These are phyloP conservation scores for Galerucella pusilla DNA, from an alignment of 2,888 invertebrate species.

Conservation along the genomic window DNA sequence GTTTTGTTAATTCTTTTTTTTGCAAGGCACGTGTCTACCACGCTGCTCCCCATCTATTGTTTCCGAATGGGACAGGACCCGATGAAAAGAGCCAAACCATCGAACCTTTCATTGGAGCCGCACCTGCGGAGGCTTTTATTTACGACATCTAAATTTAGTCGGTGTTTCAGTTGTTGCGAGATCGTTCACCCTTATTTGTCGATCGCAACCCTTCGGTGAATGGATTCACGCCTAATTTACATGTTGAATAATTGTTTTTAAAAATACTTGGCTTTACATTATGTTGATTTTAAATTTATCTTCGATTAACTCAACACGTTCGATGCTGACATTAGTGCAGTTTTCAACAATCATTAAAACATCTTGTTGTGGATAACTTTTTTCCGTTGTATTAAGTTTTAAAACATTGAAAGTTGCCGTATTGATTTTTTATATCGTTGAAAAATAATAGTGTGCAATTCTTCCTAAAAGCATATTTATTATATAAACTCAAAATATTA, in stretches of 20 bases:
- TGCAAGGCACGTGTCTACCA: not conserved
- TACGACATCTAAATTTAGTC: conserved; percentile 55
- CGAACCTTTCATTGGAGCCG: conserved; percentile 52
- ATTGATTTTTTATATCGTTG: too few species aligned
- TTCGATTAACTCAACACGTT: not conserved
- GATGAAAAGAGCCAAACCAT: conserved; percentile 7
- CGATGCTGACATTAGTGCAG: not conserved
- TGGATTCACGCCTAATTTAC: conserved; percentile 23
- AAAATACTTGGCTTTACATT: not conserved
- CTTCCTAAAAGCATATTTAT: too few species aligned
- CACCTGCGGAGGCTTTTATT: conserved; percentile 55
- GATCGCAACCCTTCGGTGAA: conserved; percentile 18
- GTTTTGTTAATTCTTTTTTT: not conserved
- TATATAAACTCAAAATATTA: too few species aligned
- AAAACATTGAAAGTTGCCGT: too few species aligned
- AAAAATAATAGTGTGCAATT: too few species aligned
- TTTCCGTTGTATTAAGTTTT: too few species aligned
- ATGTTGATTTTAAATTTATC: not conserved
- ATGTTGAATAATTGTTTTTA: not conserved
- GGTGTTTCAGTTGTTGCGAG: conserved; percentile 24
- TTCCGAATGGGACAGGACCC: conserved; percentile 2
- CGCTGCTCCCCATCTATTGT: conserved; percentile 23
- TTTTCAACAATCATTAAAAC: too few species aligned
- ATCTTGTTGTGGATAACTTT: too few species aligned
- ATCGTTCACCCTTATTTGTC: conserved; percentile 47